Evolutionary conservation across 2,113 vertebrate genomes (phyloP).

Genomic region (Arothron firmamentum): DNA sequence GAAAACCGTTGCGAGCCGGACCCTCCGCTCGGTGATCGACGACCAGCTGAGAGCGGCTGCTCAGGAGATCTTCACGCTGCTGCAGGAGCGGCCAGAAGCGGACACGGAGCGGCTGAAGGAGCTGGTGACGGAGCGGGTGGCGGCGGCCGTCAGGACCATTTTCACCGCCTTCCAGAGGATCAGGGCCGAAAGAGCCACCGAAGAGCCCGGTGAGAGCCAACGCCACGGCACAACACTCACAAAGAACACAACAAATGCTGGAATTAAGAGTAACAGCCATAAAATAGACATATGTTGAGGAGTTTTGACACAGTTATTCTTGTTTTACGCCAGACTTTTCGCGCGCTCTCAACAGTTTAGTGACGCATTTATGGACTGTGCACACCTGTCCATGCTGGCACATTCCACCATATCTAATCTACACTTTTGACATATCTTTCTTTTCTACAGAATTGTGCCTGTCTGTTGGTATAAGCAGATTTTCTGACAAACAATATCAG

Average conservation of each 20-base stretch:
- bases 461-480: slow-evolving; percentile 5
- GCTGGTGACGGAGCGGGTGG: slow-evolving; percentile 35
- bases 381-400: too few species aligned
- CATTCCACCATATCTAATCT: too few species aligned
- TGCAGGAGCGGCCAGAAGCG: slow-evolving; percentile 33
- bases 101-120: slow-evolving; percentile 8
- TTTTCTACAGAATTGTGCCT: slow-evolving; percentile 37
- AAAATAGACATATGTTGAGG: too few species aligned
- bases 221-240: not conserved
- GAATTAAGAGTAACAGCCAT: too few species aligned
- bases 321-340: not conserved
- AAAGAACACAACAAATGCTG: not conserved
- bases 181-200: not conserved
- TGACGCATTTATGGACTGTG: not conserved
- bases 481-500: slow-evolving; percentile 5
- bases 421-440: not conserved
- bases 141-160: slow-evolving; percentile 42
- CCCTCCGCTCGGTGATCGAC: slow-evolving; percentile 26
- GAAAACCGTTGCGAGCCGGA: slow-evolving; percentile 11
- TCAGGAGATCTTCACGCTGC: slow-evolving; percentile 33
- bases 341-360: not conserved
- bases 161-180: slow-evolving; percentile 12
- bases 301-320: not conserved
- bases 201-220: not conserved
- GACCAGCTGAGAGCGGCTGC: slow-evolving; percentile 32